Percentiles rank a stretch among this genome's conserved stretches.
phyloP scores from a whole-genome alignment of 2,888 invertebrate species.

The Apodemia zela region DNA sequence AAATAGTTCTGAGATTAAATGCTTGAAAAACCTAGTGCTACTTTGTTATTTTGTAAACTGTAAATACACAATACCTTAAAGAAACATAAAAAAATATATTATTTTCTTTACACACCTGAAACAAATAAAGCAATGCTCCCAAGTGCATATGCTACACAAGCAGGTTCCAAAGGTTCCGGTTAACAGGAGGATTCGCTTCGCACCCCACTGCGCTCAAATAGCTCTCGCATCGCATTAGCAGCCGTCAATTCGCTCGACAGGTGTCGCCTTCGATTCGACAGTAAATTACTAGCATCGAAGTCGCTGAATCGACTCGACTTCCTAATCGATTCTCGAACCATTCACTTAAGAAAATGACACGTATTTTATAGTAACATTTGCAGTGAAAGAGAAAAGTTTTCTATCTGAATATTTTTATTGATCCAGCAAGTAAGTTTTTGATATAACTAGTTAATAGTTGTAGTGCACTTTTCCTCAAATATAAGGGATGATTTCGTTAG shows the following conservation, averaged over 20 bases:
- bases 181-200: slow-evolving; percentile 46
- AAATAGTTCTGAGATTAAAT: too few species aligned
- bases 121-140: not conserved
- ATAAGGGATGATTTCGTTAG: not conserved
- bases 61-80: too few species aligned
- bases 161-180: slow-evolving; percentile 37
- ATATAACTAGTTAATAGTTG: not conserved
- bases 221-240: slow-evolving; percentile 74
- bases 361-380: slow-evolving; percentile 50
- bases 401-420: not conserved
- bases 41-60: too few species aligned
- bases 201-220: slow-evolving; percentile 66
- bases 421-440: not conserved
- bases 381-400: slow-evolving; percentile 14
- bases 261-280: slow-evolving; percentile 79
- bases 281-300: slow-evolving; percentile 77
- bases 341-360: slow-evolving; percentile 51
- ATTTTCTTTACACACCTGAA: not conserved
- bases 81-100: too few species aligned
- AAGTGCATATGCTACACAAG: slow-evolving; percentile 23
- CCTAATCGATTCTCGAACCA: slow-evolving; percentile 72
- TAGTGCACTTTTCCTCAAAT: not conserved
- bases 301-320: slow-evolving; percentile 73
- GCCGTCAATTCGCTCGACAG: slow-evolving; percentile 75
- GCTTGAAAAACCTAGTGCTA: too few species aligned